These are phyloP conservation scores for Agonum fuliginosum DNA, from an alignment of 2,888 invertebrate genomes.

Conservation along the genomic window DNA sequence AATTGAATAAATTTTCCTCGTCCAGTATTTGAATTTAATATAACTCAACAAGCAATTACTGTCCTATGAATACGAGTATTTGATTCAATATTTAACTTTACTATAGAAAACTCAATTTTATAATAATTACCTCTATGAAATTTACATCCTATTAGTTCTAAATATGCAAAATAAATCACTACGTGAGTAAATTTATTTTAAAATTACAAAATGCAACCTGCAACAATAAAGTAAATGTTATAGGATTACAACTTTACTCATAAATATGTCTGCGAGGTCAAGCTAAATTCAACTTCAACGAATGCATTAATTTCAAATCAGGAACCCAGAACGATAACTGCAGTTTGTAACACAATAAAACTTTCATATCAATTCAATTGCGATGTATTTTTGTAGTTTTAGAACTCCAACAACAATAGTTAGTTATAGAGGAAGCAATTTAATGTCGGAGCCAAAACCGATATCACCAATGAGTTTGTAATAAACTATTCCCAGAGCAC, in stretches of 20 bases:
- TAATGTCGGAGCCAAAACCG: conserved; percentile 22
- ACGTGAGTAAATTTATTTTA: conserved; percentile 39
- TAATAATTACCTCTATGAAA: background rate
- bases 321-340: conserved; percentile 37
- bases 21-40: conserved; percentile 16
- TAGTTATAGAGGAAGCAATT: conserved; percentile 29
- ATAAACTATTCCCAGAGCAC: too few species aligned
- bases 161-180: too few species aligned
- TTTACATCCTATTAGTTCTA: too few species aligned
- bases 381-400: conserved; percentile 29
- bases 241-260: conserved; percentile 1
- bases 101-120: background rate
- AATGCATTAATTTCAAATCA: conserved; percentile 39
- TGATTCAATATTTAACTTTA: conserved; percentile 3
- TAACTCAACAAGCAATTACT: background rate
- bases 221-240: background rate
- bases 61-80: background rate
- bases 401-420: conserved; percentile 31
- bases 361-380: conserved; percentile 47
- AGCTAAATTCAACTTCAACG: conserved; percentile 7
- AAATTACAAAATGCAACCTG: conserved; percentile 15
- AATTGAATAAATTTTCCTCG: conserved; percentile 14
- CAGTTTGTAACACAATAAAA: conserved; percentile 44
- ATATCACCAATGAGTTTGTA: conserved; percentile 4
- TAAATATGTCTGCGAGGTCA: conserved; percentile 24